Evolutionary conservation across 1,140 invertebrate genomes (phyloP).

Genomic region (Lepeophtheirus salmonis): DNA sequence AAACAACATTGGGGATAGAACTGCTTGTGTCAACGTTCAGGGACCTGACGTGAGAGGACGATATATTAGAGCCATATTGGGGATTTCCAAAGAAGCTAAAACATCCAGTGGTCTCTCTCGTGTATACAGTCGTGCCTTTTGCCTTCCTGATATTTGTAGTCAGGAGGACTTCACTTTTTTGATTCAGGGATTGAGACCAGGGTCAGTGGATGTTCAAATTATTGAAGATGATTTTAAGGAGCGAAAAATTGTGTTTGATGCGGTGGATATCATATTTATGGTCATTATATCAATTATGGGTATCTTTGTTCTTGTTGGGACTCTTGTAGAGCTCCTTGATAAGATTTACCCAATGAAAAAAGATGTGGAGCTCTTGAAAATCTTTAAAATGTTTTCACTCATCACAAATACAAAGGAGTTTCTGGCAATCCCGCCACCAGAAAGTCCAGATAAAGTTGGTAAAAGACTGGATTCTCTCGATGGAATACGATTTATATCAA

Average conservation of each 20-base stretch:
- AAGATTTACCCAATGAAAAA: background rate
- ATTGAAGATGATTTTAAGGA: background rate
- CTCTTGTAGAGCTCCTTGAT: background rate
- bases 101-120: background rate
- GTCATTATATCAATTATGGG: background rate
- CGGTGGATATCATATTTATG: background rate
- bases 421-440: background rate
- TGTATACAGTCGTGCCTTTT: background rate
- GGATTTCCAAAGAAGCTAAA: background rate
- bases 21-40: background rate
- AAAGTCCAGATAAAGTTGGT: background rate
- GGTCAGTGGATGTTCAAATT: background rate
- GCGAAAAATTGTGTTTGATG: background rate
- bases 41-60: background rate
- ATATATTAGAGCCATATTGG: background rate
- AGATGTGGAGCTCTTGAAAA: background rate
- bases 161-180: background rate
- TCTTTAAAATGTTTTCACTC: background rate
- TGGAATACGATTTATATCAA: conserved; percentile 12
- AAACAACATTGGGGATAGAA: background rate
- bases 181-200: background rate
- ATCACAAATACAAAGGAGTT: background rate
- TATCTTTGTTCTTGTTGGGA: background rate
- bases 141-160: background rate
- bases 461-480: conserved; percentile 4